Evolutionary conservation across 2,888 invertebrate species (phyloP).

Genomic region (Myathropa florea): DNA sequence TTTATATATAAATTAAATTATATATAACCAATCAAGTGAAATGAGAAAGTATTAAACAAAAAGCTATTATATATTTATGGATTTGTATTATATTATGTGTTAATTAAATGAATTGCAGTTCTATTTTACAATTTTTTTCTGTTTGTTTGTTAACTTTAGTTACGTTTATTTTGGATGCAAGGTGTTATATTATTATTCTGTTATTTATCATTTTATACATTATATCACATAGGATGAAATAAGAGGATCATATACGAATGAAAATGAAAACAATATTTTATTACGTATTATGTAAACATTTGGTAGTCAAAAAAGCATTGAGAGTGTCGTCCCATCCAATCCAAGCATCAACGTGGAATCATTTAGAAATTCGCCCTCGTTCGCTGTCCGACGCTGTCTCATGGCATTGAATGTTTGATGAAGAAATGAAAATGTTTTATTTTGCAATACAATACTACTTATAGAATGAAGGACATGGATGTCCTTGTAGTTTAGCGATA

Average conservation of each 20-base stretch:
- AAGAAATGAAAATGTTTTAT: slow-evolving; percentile 6
- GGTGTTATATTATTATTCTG: slow-evolving; percentile 45
- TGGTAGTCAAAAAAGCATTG: background rate
- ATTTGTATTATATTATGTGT: slow-evolving; percentile 67
- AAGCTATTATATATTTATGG: slow-evolving; percentile 63
- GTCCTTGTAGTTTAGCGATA: slow-evolving; percentile 33
- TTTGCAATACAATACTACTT: slow-evolving; percentile 17
- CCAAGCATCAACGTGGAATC: background rate
- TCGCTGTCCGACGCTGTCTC: background rate
- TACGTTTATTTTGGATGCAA: slow-evolving; percentile 27
- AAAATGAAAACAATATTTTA: slow-evolving; percentile 18
- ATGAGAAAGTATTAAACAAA: slow-evolving; percentile 66
- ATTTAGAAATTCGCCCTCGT: too few relatives aligned
- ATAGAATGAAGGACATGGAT: slow-evolving; percentile 18
- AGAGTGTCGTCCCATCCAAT: background rate
- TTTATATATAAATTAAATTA: slow-evolving; percentile 39
- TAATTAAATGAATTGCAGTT: slow-evolving; percentile 43
- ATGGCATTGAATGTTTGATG: background rate
- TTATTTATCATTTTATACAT: slow-evolving; percentile 48
- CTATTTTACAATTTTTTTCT: slow-evolving; percentile 26
- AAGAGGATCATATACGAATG: background rate
- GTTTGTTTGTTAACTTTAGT: slow-evolving; percentile 45
- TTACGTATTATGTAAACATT: slow-evolving; percentile 25
- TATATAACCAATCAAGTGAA: slow-evolving; percentile 62
- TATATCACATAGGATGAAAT: slow-evolving; percentile 29